These are phyloP conservation scores for Acanthurus lineatus DNA, from an alignment of 2,797 vertebrate species.

Conservation along the genomic window DNA sequence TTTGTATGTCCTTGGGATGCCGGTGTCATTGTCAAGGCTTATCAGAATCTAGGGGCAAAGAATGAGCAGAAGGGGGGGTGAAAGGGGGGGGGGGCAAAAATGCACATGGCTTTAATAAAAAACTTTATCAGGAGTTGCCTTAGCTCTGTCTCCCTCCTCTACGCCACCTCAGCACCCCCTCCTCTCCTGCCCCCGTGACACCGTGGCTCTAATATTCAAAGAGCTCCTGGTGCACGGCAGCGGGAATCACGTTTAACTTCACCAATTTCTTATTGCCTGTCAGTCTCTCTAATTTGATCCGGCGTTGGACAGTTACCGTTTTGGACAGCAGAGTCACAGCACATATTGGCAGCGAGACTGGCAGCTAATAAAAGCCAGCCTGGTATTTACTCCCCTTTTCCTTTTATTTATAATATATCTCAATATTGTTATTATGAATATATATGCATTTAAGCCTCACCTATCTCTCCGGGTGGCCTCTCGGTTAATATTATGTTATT, in stretches of 20 bases:
- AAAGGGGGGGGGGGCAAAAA: constrained; percentile 45
- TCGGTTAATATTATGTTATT: constrained; percentile 87
- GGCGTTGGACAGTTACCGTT: constrained; percentile 87
- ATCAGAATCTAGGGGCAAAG: constrained; percentile 79
- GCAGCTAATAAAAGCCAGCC: constrained; percentile 88
- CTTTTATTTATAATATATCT: constrained; percentile 85
- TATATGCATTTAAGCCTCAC: constrained; percentile 86
- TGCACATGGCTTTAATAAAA: constrained; percentile 78
- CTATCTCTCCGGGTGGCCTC: constrained; percentile 81
- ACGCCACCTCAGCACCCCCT: constrained; percentile 13
- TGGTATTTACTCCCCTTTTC: constrained; percentile 82
- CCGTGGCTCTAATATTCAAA: constrained; percentile 83
- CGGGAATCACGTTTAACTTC: constrained; percentile 85
- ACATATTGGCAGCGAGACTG: constrained; percentile 88
- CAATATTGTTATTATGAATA: constrained; percentile 89
- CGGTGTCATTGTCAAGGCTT: constrained; percentile 83
- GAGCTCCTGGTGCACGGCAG: constrained; percentile 71
- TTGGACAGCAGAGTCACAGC: constrained; percentile 85
- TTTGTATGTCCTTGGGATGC: constrained; percentile 81
- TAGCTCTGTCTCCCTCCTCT: constrained; percentile 44
- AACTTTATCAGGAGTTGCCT: constrained; percentile 83
- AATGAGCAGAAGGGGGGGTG: constrained; percentile 35
- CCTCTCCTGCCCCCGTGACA: constrained; percentile 54
- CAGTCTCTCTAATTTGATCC: constrained; percentile 89
- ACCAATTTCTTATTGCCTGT: constrained; percentile 89